phyloP scores from a whole-genome alignment of 2,888 invertebrate species.

The Andricus curvator region DNA sequence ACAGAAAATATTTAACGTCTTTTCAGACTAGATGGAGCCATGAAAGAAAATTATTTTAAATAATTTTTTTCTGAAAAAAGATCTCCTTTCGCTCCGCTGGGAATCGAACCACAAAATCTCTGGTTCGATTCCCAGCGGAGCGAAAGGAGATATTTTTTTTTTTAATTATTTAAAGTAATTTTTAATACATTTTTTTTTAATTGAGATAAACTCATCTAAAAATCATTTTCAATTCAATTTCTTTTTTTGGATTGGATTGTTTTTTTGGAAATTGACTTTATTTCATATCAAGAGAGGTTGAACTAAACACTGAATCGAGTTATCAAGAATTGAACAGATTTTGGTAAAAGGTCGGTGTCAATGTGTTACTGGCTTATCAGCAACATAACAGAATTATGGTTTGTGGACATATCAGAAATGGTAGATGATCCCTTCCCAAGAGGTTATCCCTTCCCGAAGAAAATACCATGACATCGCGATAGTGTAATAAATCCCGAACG shows the following conservation, averaged over 20 bases:
- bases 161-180: too few species aligned
- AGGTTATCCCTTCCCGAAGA: constrained; percentile 37
- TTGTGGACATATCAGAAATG: constrained; percentile 33
- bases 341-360: constrained; percentile 38
- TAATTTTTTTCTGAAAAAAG: too few species aligned
- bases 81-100: too few species aligned
- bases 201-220: too few species aligned
- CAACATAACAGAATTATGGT: constrained; percentile 30
- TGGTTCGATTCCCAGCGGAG: too few species aligned
- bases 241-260: background rate
- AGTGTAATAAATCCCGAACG: constrained; percentile 36
- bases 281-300: background rate
- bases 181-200: too few species aligned
- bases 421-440: constrained; percentile 37
- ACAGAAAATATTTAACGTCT: too few species aligned
- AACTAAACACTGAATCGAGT: background rate
- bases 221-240: background rate
- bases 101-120: too few species aligned
- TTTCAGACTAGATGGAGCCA: too few species aligned
- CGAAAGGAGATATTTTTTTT: too few species aligned
- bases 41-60: too few species aligned
- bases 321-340: constrained; percentile 18
- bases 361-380: constrained; percentile 36
- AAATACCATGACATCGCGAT: constrained; percentile 40
- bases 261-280: background rate